Percentiles rank a stretch among this genome's conserved stretches.
These are phyloP conservation scores for Plotosus lineatus DNA, from an alignment of 2,113 vertebrate species.

Conservation along the genomic window DNA sequence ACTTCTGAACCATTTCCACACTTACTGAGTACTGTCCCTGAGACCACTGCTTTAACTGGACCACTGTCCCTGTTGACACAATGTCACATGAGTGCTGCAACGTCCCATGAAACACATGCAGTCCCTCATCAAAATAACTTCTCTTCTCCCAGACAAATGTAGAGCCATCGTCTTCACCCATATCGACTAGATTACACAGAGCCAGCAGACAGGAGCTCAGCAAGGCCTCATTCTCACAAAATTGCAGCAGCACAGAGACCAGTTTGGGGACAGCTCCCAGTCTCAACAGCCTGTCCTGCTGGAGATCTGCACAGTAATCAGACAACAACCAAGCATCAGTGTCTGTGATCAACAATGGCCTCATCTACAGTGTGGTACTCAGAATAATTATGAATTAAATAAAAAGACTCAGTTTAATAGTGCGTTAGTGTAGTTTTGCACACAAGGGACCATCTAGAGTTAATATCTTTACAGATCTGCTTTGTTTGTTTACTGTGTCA, in stretches of 20 bases:
- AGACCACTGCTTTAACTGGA: constrained; percentile 62
- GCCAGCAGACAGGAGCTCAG: constrained; percentile 77
- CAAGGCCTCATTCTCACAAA: constrained; percentile 71
- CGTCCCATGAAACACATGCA: constrained; percentile 64
- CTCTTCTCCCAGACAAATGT: constrained; percentile 66
- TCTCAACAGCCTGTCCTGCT: constrained; percentile 77
- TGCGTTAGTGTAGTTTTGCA: neutral
- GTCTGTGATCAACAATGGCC: neutral
- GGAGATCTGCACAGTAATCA: constrained; percentile 65
- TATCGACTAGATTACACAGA: constrained; percentile 80
- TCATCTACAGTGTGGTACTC: neutral
- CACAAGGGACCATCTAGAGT: neutral
- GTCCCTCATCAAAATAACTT: constrained; percentile 49
- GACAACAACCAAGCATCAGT: neutral
- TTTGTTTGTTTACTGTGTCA: neutral
- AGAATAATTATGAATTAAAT: neutral
- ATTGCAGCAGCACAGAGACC: constrained; percentile 73
- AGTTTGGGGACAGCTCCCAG: constrained; percentile 75
- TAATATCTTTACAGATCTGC: neutral
- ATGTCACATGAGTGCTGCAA: constrained; percentile 59
- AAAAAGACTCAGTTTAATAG: neutral
- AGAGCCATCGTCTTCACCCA: constrained; percentile 72
- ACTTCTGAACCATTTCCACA: constrained; percentile 69
- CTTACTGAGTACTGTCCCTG: constrained; percentile 63
- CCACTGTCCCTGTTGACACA: constrained; percentile 62